These are phyloP conservation scores for Eulimnadia texana DNA, from an alignment of 1,140 invertebrate genomes.

Conservation along the genomic window DNA sequence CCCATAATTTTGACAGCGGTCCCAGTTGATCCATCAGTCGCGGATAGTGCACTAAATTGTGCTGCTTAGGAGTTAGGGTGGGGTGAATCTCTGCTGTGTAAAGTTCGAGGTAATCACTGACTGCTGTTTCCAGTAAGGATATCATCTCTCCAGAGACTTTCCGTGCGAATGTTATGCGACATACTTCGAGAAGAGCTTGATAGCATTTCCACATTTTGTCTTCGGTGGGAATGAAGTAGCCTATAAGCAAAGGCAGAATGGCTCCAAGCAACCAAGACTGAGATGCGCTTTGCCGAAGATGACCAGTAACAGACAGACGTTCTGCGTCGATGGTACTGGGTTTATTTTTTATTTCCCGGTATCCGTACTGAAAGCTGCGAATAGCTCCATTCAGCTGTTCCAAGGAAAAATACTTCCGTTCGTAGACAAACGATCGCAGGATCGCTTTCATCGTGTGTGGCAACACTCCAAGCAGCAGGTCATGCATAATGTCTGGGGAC, in stretches of 20 bases:
- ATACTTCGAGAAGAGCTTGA: constrained; percentile 5
- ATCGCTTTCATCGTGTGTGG: constrained; percentile 3
- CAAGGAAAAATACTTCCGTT: constrained; percentile 11
- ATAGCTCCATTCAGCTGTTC: constrained; percentile 11
- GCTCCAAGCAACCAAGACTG: constrained; percentile 6
- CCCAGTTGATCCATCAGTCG: constrained; percentile 10
- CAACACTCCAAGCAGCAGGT: constrained; percentile 11
- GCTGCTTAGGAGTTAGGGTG: constrained; percentile 12
- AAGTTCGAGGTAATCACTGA: constrained; percentile 9
- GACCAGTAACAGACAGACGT: neutral
- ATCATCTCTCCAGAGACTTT: constrained; percentile 3
- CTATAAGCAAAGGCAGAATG: constrained; percentile 10
- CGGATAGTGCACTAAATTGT: constrained; percentile 13
- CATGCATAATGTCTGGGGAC: constrained; percentile 14
- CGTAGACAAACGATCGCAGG: neutral
- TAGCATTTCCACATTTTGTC: constrained; percentile 4
- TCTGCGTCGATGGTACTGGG: constrained; percentile 5
- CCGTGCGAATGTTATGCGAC: constrained; percentile 10
- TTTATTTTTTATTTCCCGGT: constrained; percentile 14
- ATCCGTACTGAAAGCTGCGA: constrained; percentile 11
- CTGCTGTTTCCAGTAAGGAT: constrained; percentile 9
- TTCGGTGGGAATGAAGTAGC: neutral
- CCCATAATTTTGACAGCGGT: constrained; percentile 11
- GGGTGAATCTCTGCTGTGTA: neutral
- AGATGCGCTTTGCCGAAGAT: constrained; percentile 10